phyloP scores from a whole-genome alignment of 2,113 vertebrate species.

The Paedocypris sp. region DNA sequence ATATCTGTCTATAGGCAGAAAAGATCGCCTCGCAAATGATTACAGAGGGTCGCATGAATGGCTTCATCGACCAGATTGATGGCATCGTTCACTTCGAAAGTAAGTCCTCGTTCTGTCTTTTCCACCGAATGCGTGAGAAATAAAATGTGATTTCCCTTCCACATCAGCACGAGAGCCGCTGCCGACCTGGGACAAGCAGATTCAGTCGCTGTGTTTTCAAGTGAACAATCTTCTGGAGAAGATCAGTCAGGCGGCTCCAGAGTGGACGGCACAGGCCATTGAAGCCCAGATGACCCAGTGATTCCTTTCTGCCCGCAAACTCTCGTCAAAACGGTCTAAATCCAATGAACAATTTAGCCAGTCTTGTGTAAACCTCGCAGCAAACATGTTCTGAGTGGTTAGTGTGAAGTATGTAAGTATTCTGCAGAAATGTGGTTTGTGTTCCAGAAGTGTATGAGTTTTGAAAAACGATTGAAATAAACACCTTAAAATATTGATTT shows the following conservation, averaged over 20 bases:
- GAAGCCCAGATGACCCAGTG: constrained; percentile 94
- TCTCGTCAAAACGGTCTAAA: background rate
- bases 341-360: background rate
- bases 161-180: constrained; percentile 85
- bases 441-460: too few species aligned
- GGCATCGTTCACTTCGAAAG: constrained; percentile 98
- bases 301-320: constrained; percentile 9
- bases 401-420: too few species aligned
- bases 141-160: background rate
- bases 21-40: constrained; percentile 99
- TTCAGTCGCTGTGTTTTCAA: constrained; percentile 96
- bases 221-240: constrained; percentile 97
- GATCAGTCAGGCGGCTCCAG: constrained; percentile 84
- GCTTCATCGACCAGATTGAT: constrained; percentile 98
- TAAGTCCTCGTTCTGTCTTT: constrained; percentile 53
- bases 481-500: too few species aligned
- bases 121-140: background rate
- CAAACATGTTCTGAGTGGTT: too few species aligned
- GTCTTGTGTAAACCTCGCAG: too few species aligned
- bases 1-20: constrained; percentile 69
- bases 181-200: constrained; percentile 97
- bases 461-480: too few species aligned
- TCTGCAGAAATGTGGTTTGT: too few species aligned
- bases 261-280: constrained; percentile 93
- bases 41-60: constrained; percentile 97